Base-by-base conservation (phyloP, 2,113 vertebrate species). In the Spea bombifrons region DNA sequence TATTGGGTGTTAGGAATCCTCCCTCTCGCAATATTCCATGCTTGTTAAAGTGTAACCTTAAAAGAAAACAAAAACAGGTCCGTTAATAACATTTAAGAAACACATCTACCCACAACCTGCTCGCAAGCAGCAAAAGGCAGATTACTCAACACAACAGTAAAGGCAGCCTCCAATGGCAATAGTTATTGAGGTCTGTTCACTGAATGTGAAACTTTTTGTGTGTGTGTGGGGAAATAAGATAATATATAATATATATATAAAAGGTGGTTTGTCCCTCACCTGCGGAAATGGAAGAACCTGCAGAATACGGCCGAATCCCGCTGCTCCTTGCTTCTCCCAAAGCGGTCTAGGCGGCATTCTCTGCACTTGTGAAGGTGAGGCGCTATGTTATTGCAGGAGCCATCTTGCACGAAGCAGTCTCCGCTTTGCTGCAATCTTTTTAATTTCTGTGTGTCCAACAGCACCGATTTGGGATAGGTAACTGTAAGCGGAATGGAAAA, bases 231-330 rank as follows among this genome's bases (percentile, higher is more conserved):
- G n/a, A n/a, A n/a, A n/a, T n/a, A n/a, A n/a, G n/a, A n/a, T n/a
- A n/a, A n/a, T n/a, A n/a, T n/a, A n/a, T n/a, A n/a, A n/a, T n/a
- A n/a, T n/a, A n/a, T 30, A 30, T 30, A 30, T 30, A 30, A 1
- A 30, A 30, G 30, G 30, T 30, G 30, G 30, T 30, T 30, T 30
- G 30, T 2, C 43, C 1, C 82, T 83, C 5, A 94, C 92, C 90
- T 92, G 15, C 92, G 87, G 5, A 94, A 94, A 82, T 93, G 92
- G n/a, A 94, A 92, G 85, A 94, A 94, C 0, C 92, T 82, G 70
- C 92, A 94, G 44, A 94, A 94, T 75, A 93, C 92, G 0, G 91
- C 90, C 0, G 91, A 90, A n/a, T 93, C 92, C 0, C 82, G 86
- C 81, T 91, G 89, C 13, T 91, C 91, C 76, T 91, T 92, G 65